Base-by-base conservation (phyloP, 2,888 invertebrate genomes). In the Latheticus oryzae region DNA sequence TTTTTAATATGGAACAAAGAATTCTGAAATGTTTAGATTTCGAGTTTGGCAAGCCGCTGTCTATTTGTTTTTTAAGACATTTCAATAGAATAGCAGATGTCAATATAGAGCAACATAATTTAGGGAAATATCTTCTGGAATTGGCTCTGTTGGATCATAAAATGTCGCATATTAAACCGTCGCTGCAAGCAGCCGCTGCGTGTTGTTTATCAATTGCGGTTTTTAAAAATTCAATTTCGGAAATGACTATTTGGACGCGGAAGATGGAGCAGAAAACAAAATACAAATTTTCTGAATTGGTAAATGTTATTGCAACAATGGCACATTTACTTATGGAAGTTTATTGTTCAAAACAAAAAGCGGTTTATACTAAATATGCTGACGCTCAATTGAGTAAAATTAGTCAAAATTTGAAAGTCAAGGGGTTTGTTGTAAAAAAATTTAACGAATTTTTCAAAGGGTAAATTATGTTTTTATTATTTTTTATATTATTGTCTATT, bases 71-170 rank as follows among this genome's bases (percentile, higher is more conserved):
- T 74, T 82, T 97, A 28, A 83, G 97, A 60, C 87, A 97, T 81
- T 85, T 82, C 67, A 81, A 82, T 3, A 84, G 84, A 70, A 83
- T 85, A 5, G 83, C 83, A 0, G 80, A 81, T 33, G 91, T 90
- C 38, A 80, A 82, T 38, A 82, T 84, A 12, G 74, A 81, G 21
- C 70, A 75, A 9, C 74, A 77, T 51, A 53, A 53, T 28, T 56
- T 73, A 5, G 92, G 93, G 7, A 97, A 98, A 80, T 98, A 95
- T 76, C 85, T 97, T 54, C 84, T 95, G 71, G 97, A 98, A 76
- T 81, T 95, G 59, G 84, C 89, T 48, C 80, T 95, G 32, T 78
- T 93, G 3, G 91, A 95, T 57, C 93, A 95, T 74, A 82, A 86
- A 7, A 83, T 95, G 82, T 86, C 88, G 11, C 86, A 88, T 69